phyloP scores from a whole-genome alignment of 2,888 invertebrate species.

The Branchipolynoe longqiensis region DNA sequence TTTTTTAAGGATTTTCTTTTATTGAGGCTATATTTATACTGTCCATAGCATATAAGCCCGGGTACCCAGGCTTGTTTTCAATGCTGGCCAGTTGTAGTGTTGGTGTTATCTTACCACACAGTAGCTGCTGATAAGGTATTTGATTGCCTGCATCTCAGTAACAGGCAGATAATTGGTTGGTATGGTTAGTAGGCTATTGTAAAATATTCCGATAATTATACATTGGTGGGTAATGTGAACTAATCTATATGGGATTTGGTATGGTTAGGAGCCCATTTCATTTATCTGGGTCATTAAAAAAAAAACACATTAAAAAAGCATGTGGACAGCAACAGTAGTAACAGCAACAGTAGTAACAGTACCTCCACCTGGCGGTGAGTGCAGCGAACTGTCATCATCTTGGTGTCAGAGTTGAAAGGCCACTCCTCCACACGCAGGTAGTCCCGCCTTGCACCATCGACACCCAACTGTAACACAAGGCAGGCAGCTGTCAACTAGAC shows the following conservation, averaged over 20 bases:
- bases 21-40: no score
- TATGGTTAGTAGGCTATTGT: not conserved
- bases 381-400: constrained; percentile 99
- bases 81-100: no score
- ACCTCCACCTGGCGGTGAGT: constrained; percentile 84
- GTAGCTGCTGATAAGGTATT: no score
- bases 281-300: no score
- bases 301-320: no score
- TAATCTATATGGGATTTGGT: not conserved
- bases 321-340: not conserved
- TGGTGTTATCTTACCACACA: no score
- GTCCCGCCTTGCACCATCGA: constrained; percentile 90
- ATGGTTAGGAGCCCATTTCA: not conserved
- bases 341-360: constrained; percentile 30
- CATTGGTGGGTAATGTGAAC: not conserved
- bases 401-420: constrained; percentile 98
- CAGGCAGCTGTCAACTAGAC: no score
- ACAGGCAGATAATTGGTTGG: no score
- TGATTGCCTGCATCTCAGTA: no score
- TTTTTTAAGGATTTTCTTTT: no score
- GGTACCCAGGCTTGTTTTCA: no score
- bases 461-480: constrained; percentile 85
- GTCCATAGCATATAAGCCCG: no score
- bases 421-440: constrained; percentile 94
- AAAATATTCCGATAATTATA: not conserved